A percentile compares a stretch with the other conserved stretches of the same genome.
Evolutionary conservation across 2,113 vertebrate genomes (phyloP).

Genomic region (Hepsetus odoe): DNA sequence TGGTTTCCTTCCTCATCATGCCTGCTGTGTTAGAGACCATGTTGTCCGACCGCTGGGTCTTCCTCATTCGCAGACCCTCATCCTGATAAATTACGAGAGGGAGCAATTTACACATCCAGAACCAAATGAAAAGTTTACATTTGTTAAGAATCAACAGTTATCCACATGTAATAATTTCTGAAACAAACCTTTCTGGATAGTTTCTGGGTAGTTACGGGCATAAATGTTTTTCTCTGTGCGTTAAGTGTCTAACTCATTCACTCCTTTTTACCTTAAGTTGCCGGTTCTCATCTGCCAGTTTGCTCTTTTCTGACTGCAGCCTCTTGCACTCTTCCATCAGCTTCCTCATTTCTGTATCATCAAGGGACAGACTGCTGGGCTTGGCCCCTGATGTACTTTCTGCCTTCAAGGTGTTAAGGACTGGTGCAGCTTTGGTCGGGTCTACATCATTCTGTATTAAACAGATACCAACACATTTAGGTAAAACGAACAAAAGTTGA

Average conservation of each 20-base stretch:
- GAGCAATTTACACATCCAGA: neutral
- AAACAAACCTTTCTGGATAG: neutral
- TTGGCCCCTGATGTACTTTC: slow-evolving; percentile 78
- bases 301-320: slow-evolving; percentile 84
- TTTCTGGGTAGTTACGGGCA: neutral
- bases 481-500: neutral
- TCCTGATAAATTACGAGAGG: slow-evolving; percentile 69
- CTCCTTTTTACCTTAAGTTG: slow-evolving; percentile 79
- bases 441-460: slow-evolving; percentile 43
- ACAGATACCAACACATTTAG: neutral
- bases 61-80: slow-evolving; percentile 85
- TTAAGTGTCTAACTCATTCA: neutral
- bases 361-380: slow-evolving; percentile 80
- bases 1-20: slow-evolving; percentile 81
- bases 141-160: neutral
- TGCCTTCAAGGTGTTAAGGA: slow-evolving; percentile 77
- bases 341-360: slow-evolving; percentile 84
- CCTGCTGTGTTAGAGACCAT: slow-evolving; percentile 73
- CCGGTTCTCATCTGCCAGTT: slow-evolving; percentile 85
- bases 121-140: neutral
- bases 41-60: slow-evolving; percentile 81
- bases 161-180: neutral
- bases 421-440: slow-evolving; percentile 75
- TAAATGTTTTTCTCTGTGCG: slow-evolving; percentile 25
- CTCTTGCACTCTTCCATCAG: slow-evolving; percentile 88